Conservation (phyloP, 2,797 vertebrate genomes). For the Cynopterus sphinx region DNA sequence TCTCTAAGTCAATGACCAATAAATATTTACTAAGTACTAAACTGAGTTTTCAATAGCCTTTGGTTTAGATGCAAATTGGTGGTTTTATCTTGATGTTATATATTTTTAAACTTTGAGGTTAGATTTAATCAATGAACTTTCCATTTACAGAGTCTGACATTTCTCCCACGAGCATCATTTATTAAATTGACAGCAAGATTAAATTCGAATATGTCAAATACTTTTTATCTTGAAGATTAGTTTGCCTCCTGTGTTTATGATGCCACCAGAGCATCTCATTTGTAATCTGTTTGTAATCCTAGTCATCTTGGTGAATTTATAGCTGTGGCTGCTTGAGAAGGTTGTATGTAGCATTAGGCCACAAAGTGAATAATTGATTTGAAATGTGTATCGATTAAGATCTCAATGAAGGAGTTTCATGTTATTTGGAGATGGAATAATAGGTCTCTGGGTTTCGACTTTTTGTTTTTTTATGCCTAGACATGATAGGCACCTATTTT, state of each 20-base stretch:
- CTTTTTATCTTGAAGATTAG: conserved; percentile 23
- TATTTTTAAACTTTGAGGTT: conserved; percentile 58
- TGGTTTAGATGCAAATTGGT: background rate
- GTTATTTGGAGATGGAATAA: conserved; percentile 5
- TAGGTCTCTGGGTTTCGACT: background rate
- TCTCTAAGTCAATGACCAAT: background rate
- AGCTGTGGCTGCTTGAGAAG: background rate
- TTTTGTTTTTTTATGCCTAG: background rate
- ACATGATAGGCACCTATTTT: background rate
- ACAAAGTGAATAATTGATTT: conserved; percentile 52
- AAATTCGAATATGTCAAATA: conserved; percentile 20
- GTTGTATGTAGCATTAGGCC: conserved; percentile 2
- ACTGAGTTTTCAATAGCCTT: conserved; percentile 26
- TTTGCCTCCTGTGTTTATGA: conserved; percentile 20
- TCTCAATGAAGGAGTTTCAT: background rate
- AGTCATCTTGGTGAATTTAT: conserved; percentile 26
- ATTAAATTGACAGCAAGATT: conserved; percentile 21
- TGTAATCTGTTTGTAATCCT: conserved; percentile 37
- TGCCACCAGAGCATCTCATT: background rate
- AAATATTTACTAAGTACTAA: background rate
- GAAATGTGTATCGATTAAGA: conserved; percentile 37
- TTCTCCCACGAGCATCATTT: background rate
- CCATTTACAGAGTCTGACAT: conserved; percentile 13
- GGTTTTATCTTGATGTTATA: conserved; percentile 30
- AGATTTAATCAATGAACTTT: conserved; percentile 50